Evolutionary conservation across 2,888 invertebrate genomes (phyloP).

Genomic region (Azorinus chamasolen): DNA sequence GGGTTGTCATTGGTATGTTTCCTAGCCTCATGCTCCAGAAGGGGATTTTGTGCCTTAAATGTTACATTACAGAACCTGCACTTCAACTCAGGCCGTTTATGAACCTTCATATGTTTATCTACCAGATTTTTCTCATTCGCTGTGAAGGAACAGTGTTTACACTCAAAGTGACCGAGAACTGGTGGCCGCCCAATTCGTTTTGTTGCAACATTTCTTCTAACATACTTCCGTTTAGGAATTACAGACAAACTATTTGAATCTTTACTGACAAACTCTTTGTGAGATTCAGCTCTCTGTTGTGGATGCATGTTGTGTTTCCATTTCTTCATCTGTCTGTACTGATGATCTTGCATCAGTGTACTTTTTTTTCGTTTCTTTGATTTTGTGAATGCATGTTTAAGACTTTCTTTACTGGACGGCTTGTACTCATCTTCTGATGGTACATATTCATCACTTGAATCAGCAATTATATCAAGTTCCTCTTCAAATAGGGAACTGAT

Average conservation of each 20-base stretch:
- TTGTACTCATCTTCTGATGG: conserved; percentile 46
- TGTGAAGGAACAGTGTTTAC: conserved; percentile 55
- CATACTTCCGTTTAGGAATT: not conserved
- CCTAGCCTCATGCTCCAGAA: conserved; percentile 70
- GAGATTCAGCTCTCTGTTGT: not conserved
- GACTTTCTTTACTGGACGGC: conserved; percentile 18
- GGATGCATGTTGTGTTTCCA: not conserved
- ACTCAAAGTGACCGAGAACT: conserved; percentile 54
- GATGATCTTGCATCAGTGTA: not conserved
- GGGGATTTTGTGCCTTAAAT: conserved; percentile 45
- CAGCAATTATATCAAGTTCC: conserved; percentile 5
- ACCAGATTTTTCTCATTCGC: conserved; percentile 49
- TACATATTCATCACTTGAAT: conserved; percentile 22
- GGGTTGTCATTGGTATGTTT: conserved; percentile 71
- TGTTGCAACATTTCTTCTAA: not conserved
- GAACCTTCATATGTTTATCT: conserved; percentile 24
- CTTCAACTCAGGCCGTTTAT: conserved; percentile 26
- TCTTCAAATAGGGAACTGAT: not conserved
- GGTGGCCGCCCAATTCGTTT: conserved; percentile 49
- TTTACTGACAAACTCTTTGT: not conserved
- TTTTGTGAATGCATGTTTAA: conserved; percentile 11
- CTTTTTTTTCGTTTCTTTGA: conserved; percentile 3
- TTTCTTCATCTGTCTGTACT: not conserved
- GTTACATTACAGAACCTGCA: conserved; percentile 71
- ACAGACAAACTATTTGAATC: not conserved